Base-by-base conservation (phyloP, 2,888 invertebrate species). In the Polyommatus icarus region DNA sequence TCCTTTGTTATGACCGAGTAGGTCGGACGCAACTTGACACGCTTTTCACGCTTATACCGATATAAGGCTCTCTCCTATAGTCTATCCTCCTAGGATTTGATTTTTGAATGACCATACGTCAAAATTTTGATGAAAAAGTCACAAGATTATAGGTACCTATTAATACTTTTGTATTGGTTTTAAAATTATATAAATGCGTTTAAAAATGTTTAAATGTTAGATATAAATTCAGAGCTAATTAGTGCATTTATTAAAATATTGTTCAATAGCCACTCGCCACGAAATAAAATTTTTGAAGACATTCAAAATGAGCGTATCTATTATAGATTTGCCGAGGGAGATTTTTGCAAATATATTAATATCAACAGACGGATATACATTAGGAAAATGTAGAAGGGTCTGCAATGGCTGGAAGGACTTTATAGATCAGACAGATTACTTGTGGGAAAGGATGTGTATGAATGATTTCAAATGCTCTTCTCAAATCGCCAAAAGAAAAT, bases 351-450 rank as follows among this genome's bases (percentile, higher is more conserved):
- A 91, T 83, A 89, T 93, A 81, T 82, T 93, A 8, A 82, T 83
- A 24, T 83, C 85, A 79, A 84, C 85, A 1, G 89, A 92, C 77
- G 92, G 92, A 15, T 79, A 80, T 18, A 88, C 89, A 1, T 78
- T 92, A 2, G 90, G 88, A 40, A 85, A 82, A 79, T 91, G 90
- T 80, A 85, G 91, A 3, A 82, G 89, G 80, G 91, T 92, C 1
- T 89, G 89, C 79, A 90, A 83, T 81, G 81, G 82, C 78, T 92
- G 91, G 92, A 87, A 85, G 80, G 88, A 87, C 77, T 80, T 81
- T 1, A 86, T 93, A 5, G 90, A 91, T 76, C 82, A 83, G 1
- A 85, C 84, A 1, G 90, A 91, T 78, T 81, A 83, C 20, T 76
- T 92, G 15, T 92, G 92, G 92, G 86, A 88, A 20, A 85, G 85